Conservation (phyloP, 2,888 invertebrate species). For the Temnothorax ravouxi region DNA sequence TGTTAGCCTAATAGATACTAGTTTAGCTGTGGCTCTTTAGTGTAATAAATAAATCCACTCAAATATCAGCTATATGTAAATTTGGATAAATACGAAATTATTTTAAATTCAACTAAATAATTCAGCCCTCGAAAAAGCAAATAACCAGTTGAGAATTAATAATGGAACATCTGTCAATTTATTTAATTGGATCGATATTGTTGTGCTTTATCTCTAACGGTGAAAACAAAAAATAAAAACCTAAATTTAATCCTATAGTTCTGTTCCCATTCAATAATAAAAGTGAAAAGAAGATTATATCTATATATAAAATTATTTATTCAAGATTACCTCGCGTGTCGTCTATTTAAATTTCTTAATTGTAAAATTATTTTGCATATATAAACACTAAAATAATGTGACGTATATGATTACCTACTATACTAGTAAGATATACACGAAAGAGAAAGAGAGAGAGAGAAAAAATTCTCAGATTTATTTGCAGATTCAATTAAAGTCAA, state of each 20-base stretch:
- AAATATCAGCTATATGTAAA: not conserved
- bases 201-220: not conserved
- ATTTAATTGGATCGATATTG: not conserved
- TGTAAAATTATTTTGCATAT: not conserved
- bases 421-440: not conserved
- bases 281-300: not conserved
- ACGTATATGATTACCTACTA: not conserved
- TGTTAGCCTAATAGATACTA: not conserved
- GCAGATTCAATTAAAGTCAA: not conserved
- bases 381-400: not conserved
- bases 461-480: not conserved
- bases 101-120: constrained; percentile 16
- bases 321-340: not conserved
- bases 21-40: not conserved
- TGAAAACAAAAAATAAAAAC: not conserved
- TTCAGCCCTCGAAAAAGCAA: constrained; percentile 1
- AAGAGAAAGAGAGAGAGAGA: not conserved
- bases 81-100: constrained; percentile 13
- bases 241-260: not conserved
- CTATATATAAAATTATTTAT: not conserved
- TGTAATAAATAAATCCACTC: not conserved
- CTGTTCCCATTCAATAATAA: not conserved
- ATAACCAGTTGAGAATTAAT: not conserved
- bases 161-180: not conserved
- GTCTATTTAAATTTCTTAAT: not conserved